phyloP scores from a whole-genome alignment of 2,888 invertebrate genomes.

The Tinea pellionella region DNA sequence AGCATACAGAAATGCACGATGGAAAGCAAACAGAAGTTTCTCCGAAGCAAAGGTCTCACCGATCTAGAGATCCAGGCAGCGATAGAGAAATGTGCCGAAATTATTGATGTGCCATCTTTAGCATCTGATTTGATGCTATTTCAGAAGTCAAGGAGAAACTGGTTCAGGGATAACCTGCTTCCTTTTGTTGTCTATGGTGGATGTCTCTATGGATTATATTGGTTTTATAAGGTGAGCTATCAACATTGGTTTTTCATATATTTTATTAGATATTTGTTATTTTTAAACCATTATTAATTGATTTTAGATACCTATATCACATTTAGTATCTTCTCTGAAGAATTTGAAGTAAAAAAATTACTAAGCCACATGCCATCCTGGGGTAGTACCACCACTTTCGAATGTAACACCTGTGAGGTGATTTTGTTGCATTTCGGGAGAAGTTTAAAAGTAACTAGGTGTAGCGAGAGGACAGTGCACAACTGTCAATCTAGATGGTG shows the following conservation, averaged over 20 bases:
- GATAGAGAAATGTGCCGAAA: constrained; percentile 72
- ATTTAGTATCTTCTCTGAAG: too few relatives aligned
- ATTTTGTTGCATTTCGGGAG: too few relatives aligned
- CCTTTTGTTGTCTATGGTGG: constrained; percentile 81
- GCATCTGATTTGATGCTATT: constrained; percentile 54
- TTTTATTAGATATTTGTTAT: neutral
- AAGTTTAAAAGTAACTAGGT: too few relatives aligned
- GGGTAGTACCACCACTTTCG: too few relatives aligned
- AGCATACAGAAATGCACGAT: constrained; percentile 82
- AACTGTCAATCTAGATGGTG: too few relatives aligned
- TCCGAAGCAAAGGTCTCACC: constrained; percentile 81
- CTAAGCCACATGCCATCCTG: too few relatives aligned
- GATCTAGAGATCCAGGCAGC: constrained; percentile 81
- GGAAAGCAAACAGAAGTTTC: constrained; percentile 82
- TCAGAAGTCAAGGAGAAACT: constrained; percentile 41
- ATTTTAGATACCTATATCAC: too few relatives aligned
- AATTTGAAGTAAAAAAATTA: too few relatives aligned
- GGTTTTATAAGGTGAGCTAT: constrained; percentile 80
- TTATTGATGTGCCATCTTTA: constrained; percentile 45
- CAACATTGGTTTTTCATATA: too few relatives aligned
- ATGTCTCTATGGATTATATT: constrained; percentile 81
- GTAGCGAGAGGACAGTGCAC: too few relatives aligned
- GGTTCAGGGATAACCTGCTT: constrained; percentile 77
- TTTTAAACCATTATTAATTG: neutral
- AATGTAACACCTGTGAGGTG: too few relatives aligned